A percentile compares a stretch with the other conserved stretches of the same genome.
Evolutionary conservation across 2,888 invertebrate species (phyloP).

Genomic region (Drosophila dives): DNA sequence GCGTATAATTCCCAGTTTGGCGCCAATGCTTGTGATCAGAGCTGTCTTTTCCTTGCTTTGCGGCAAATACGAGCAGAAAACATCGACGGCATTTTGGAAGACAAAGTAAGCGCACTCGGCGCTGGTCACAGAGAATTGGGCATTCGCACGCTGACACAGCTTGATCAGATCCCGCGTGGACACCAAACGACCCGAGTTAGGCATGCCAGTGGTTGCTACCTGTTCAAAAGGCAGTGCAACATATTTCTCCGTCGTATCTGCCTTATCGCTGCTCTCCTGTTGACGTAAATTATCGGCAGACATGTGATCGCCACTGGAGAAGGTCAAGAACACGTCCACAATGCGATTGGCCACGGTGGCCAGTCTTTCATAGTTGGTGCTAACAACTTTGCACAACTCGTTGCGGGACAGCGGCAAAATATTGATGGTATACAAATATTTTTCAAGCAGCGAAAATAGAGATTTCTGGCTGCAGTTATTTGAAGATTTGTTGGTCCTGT

Average conservation of each 20-base stretch:
- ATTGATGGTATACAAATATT: conserved; percentile 92
- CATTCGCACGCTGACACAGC: conserved; percentile 92
- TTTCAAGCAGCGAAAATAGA: conserved; percentile 90
- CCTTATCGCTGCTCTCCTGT: conserved; percentile 84
- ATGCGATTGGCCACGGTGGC: conserved; percentile 91
- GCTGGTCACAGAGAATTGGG: conserved; percentile 90
- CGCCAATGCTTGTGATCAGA: conserved; percentile 90
- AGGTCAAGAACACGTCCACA: conserved; percentile 92
- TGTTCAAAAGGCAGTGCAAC: conserved; percentile 80
- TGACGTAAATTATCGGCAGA: conserved; percentile 80
- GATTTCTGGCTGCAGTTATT: conserved; percentile 85
- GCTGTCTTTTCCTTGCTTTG: conserved; percentile 88
- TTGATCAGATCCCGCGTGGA: conserved; percentile 96
- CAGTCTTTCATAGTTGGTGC: conserved; percentile 89
- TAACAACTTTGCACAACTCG: conserved; percentile 91
- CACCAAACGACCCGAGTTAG: conserved; percentile 87
- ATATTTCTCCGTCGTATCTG: conserved; percentile 75
- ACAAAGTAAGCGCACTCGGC: conserved; percentile 85
- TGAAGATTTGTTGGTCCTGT: conserved; percentile 82
- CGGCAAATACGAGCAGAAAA: conserved; percentile 93
- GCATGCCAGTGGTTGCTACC: conserved; percentile 60
- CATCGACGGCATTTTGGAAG: conserved; percentile 95
- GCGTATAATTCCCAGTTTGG: conserved; percentile 92
- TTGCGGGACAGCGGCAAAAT: conserved; percentile 91
- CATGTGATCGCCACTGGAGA: conserved; percentile 90